A percentile compares a stretch with the other conserved stretches of the same genome.
Evolutionary conservation across 1,140 invertebrate species (phyloP).

Genomic region (Drosophila baimaii): DNA sequence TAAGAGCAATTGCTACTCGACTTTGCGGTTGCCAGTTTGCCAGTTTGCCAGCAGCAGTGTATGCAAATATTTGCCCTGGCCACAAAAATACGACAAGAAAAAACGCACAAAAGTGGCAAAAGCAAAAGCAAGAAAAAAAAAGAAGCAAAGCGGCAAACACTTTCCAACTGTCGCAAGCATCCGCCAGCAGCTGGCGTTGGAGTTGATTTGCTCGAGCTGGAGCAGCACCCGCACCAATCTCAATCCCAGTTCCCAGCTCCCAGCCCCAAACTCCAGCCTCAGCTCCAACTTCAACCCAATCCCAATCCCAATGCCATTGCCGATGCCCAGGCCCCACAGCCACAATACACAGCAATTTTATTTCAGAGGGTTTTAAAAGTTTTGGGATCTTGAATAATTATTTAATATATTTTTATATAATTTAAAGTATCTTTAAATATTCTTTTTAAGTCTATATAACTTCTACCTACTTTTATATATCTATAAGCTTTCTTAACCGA

Average conservation of each 20-base stretch:
- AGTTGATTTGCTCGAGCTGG: constrained; percentile 38
- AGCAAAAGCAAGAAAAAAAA: constrained; percentile 18
- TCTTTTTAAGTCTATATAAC: too few species aligned
- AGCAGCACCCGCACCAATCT: constrained; percentile 63
- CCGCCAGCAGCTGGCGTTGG: constrained; percentile 57
- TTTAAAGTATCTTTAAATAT: not conserved
- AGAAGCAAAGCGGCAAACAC: constrained; percentile 53
- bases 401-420: not conserved
- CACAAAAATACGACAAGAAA: constrained; percentile 24
- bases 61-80: constrained; percentile 74
- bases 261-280: constrained; percentile 1
- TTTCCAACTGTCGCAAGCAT: constrained; percentile 78
- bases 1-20: constrained; percentile 81
- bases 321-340: constrained; percentile 54
- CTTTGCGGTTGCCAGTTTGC: constrained; percentile 48
- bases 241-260: constrained; percentile 2
- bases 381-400: not conserved
- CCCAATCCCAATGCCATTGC: constrained; percentile 43
- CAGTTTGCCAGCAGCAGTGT: constrained; percentile 18
- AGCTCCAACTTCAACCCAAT: constrained; percentile 5
- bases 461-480: not conserved
- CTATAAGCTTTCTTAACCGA: not conserved
- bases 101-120: constrained; percentile 10
- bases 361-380: not conserved
- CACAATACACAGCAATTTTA: constrained; percentile 14